Conservation (phyloP, 2,797 vertebrate genomes). For the Clangula hyemalis region DNA sequence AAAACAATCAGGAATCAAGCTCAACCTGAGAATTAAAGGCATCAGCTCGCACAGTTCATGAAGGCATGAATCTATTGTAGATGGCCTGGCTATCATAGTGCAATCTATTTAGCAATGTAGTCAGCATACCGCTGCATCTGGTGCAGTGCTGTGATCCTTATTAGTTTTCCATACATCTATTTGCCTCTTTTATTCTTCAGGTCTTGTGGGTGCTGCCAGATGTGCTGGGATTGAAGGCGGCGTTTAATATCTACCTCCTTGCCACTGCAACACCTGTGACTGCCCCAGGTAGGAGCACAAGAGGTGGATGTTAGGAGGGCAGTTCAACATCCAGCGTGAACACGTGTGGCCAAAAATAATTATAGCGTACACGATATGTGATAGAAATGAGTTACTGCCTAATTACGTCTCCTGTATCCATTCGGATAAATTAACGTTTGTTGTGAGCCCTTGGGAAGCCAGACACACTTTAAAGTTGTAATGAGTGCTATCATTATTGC, state of each 20-base stretch:
- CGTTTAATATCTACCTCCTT: background rate
- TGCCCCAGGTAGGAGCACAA: background rate
- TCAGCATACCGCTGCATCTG: constrained; percentile 44
- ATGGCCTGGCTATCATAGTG: constrained; percentile 35
- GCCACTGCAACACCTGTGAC: background rate
- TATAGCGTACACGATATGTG: background rate
- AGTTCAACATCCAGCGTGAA: constrained; percentile 7
- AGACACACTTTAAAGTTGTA: constrained; percentile 71
- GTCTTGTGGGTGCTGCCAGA: background rate
- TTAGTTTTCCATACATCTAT: constrained; percentile 34
- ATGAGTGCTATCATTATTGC: constrained; percentile 73
- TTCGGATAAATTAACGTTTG: constrained; percentile 67
- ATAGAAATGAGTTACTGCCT: constrained; percentile 63
- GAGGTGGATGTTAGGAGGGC: background rate
- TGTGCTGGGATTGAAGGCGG: background rate
- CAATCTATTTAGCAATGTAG: constrained; percentile 45
- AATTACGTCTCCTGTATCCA: constrained; percentile 60
- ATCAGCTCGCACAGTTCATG: background rate
- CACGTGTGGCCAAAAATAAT: constrained; percentile 41
- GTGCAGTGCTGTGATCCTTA: background rate
- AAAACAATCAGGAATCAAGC: constrained; percentile 65
- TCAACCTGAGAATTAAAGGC: constrained; percentile 40
- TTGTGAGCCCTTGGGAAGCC: constrained; percentile 61
- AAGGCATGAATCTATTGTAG: constrained; percentile 44
- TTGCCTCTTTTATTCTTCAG: constrained; percentile 27